Evolutionary conservation across 2,888 invertebrate species (phyloP).

Genomic region (Platycnemis pennipes): DNA sequence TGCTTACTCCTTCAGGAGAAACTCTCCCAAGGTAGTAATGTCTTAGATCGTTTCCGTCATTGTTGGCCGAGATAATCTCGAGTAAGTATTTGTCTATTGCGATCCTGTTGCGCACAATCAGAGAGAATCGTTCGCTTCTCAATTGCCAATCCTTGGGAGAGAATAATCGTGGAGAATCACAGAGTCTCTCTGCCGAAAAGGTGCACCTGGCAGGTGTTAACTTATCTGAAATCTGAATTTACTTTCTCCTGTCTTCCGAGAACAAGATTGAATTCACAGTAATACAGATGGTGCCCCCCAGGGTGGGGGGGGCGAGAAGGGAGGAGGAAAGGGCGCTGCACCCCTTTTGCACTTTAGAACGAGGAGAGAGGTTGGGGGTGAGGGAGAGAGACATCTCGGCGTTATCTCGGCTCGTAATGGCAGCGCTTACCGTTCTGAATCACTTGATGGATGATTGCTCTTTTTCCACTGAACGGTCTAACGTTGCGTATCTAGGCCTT

Average conservation of each 20-base stretch:
- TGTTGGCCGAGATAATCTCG: background rate
- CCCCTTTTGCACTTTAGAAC: too few species aligned
- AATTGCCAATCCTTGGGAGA: background rate
- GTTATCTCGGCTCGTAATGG: background rate
- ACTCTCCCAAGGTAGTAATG: too few species aligned
- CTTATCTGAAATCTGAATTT: background rate
- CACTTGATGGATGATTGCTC: background rate
- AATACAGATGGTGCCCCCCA: background rate
- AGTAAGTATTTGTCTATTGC: background rate
- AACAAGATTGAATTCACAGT: slow-evolving; percentile 22
- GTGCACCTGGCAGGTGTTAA: background rate
- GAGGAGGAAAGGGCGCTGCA: too few species aligned
- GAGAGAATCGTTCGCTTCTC: background rate
- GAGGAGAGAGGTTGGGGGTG: too few species aligned
- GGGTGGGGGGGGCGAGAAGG: background rate
- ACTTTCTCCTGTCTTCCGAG: background rate
- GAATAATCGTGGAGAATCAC: background rate
- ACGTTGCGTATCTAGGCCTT: background rate
- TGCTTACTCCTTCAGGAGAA: background rate
- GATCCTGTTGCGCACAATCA: background rate
- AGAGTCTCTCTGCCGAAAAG: background rate
- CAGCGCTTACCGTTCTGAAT: background rate
- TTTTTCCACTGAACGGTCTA: background rate
- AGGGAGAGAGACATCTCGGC: too few species aligned
- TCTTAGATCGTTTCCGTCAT: background rate